Base-by-base conservation (phyloP, 1,140 invertebrate species). In the Nasonia longicornis region DNA sequence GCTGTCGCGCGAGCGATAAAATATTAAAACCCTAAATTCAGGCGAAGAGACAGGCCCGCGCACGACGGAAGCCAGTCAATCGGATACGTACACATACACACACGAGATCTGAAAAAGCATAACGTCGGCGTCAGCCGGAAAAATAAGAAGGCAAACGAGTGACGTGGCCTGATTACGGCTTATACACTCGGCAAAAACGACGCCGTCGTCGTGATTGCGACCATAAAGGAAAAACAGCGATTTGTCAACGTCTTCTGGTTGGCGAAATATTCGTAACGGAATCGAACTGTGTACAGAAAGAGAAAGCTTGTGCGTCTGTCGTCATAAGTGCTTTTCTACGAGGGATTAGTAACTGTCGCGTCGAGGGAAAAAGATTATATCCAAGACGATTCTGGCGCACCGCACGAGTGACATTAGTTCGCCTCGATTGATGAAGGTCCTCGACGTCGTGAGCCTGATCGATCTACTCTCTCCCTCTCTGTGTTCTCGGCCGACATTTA, bases 371-470 rank as follows among this genome's bases (percentile, higher is more conserved):
- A 42, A 58, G 35, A 71, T 79, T 64, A 63, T 48, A 26, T 38
- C 12, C 20, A 35, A 79, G 69, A 79, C 77, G 29, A 71, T 72
- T 79, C 42, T 71, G 20, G n/a, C 35, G 20, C 29, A 4, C 26
- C 16, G 38, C n/a, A 67, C 10, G 4, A 3, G 0, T 35, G 79
- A 76, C 73, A 76, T 84, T 84, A 82, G 83, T 84, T 86, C 79
- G 52, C 29, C 64, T 63, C 84, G 82, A 85, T 85, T 86, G 86
- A 86, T 85, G 82, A 80, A 80, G 77, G 75, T 83, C 63, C 85
- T 67, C 74, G 81, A 72, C 81, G 66, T 81, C 22, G 72, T 82
- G 75, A 81, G 64, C 82, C 83, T 86, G 85, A 85, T 86, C 84
- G 84, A 86, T 86, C 81, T 83, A 85, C 81, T 74, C 70, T 70